Conservation (phyloP, 2,113 vertebrate species). For the Melanerpes aurifrons region DNA sequence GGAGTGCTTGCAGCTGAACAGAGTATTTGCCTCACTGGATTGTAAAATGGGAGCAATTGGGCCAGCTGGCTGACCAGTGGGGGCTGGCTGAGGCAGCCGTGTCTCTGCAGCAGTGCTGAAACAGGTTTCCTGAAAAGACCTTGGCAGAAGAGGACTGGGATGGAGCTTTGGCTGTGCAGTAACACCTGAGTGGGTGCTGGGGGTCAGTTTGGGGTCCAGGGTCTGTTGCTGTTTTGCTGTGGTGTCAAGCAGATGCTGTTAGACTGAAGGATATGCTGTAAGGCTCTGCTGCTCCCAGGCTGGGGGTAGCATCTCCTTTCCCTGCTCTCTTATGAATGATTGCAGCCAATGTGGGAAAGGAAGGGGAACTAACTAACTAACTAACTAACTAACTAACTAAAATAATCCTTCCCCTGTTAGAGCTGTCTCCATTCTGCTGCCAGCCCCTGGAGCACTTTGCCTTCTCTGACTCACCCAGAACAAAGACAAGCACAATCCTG, state of each 20-base stretch:
- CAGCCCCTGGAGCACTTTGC: not conserved
- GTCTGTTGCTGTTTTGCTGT: not conserved
- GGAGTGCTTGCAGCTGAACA: not conserved
- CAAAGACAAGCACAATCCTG: not conserved
- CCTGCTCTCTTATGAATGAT: not conserved
- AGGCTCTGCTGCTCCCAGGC: not conserved
- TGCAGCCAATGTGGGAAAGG: not conserved
- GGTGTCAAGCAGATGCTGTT: not conserved
- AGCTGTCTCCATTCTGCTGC: not conserved
- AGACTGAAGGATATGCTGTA: not conserved
- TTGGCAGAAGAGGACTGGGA: not conserved
- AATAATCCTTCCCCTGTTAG: not conserved
- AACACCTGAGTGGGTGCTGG: fast-evolving
- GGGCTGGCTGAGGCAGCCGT: not conserved
- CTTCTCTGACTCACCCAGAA: not conserved
- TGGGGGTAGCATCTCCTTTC: not conserved
- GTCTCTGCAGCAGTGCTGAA: not conserved
- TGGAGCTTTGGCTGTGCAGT: not conserved
- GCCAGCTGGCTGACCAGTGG: not conserved
- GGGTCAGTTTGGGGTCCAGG: not conserved
- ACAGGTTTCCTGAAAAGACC: not conserved
- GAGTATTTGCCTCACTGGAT: not conserved
- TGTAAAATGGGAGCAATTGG: not conserved
- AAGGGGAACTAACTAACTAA: not conserved
- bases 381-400: not conserved